Percentiles rank a stretch among this genome's conserved stretches.
phyloP scores from a whole-genome alignment of 2,888 invertebrate species.

The Patella depressa region DNA sequence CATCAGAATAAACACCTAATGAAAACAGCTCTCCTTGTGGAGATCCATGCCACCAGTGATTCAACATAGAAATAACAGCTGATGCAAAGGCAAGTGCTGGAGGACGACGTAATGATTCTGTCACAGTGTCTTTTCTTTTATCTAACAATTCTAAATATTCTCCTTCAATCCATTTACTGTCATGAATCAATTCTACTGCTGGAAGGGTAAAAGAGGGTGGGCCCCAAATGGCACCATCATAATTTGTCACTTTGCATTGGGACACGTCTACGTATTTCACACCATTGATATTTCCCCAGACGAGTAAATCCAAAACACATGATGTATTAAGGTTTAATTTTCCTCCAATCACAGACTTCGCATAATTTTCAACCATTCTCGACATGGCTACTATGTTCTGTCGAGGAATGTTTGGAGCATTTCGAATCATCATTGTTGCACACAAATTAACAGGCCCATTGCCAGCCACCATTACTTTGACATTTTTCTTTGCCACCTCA shows the following conservation, averaged over 20 bases:
- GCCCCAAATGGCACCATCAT: slow-evolving; percentile 68
- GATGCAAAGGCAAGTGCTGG: slow-evolving; percentile 51
- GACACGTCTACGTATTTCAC: slow-evolving; percentile 50
- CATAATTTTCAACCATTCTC: slow-evolving; percentile 62
- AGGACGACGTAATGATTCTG: slow-evolving; percentile 46
- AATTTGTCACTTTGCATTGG: slow-evolving; percentile 60
- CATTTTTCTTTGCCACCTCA: slow-evolving; percentile 53
- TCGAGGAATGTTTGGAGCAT: slow-evolving; percentile 58
- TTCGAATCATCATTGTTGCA: slow-evolving; percentile 58
- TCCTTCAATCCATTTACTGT: slow-evolving; percentile 64
- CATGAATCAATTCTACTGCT: slow-evolving; percentile 63
- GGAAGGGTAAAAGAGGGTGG: slow-evolving; percentile 66
- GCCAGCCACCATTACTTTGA: slow-evolving; percentile 64
- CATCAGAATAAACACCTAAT: slow-evolving; percentile 64
- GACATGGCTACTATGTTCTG: slow-evolving; percentile 65
- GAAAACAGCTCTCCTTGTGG: slow-evolving; percentile 65
- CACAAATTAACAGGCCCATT: slow-evolving; percentile 66
- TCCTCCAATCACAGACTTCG: slow-evolving; percentile 64
- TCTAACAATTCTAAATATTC: slow-evolving; percentile 58
- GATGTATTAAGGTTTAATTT: slow-evolving; percentile 62
- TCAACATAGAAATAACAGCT: slow-evolving; percentile 54
- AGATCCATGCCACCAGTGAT: slow-evolving; percentile 65
- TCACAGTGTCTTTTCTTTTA: slow-evolving; percentile 38
- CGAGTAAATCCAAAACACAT: slow-evolving; percentile 64
- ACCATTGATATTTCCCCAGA: slow-evolving; percentile 68